phyloP scores from a whole-genome alignment of 2,888 invertebrate genomes.

The Rhabditoides inermis region DNA sequence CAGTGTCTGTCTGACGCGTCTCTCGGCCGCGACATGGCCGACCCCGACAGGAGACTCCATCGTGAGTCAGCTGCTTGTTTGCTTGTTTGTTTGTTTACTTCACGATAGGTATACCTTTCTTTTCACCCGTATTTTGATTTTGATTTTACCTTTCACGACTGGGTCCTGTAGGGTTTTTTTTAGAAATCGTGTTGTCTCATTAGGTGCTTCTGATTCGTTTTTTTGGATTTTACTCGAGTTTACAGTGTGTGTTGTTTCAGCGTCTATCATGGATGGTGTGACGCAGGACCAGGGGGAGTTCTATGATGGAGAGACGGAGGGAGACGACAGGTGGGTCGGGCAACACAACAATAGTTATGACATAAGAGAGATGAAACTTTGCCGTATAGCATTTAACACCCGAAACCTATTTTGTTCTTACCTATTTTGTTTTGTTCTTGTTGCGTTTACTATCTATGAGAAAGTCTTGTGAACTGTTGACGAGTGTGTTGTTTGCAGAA shows the following conservation, averaged over 20 bases:
- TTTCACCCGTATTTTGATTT: constrained; percentile 2
- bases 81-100: no score
- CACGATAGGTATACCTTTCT: neutral
- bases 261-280: constrained; percentile 30
- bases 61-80: no score
- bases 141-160: neutral
- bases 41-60: constrained; percentile 40
- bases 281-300: constrained; percentile 27
- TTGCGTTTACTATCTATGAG: no score
- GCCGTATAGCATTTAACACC: no score
- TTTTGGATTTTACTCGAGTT: no score
- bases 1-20: constrained; percentile 26
- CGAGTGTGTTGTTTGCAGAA: constrained; percentile 5
- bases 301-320: constrained; percentile 31
- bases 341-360: no score
- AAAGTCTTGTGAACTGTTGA: no score
- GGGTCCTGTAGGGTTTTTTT: neutral
- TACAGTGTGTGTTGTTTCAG: constrained; percentile 7
- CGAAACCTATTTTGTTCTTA: no score
- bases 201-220: no score
- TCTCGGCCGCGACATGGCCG: constrained; percentile 26
- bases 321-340: constrained; percentile 21
- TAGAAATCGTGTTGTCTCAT: neutral
- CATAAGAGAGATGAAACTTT: no score
- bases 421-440: no score